Base-by-base conservation (phyloP, 1,140 invertebrate species). In the Aphelenchoides avenae region DNA sequence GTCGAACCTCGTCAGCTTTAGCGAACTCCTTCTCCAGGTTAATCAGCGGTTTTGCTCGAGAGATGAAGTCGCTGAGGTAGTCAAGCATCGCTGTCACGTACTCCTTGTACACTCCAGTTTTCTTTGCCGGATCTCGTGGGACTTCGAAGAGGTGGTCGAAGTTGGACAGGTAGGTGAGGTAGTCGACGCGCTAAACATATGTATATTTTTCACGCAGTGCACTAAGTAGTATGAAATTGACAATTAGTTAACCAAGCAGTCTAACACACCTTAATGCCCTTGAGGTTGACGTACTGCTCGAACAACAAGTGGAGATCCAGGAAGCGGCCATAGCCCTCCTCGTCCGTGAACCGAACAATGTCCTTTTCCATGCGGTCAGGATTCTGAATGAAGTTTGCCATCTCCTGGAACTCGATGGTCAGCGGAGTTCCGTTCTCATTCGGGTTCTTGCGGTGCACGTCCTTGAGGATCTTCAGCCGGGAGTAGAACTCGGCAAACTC, bases 281-380 rank as follows among this genome's bases (percentile, higher is more conserved):
- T 96, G 11, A 99, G 81, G 78, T 99, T 98, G 4, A 97, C 86
- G 74, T 88, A 99, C 71, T 88, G 89, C 70, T 91, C 89, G 79
- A 91, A 96, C 74, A 90, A 90, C 78, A 92, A 87, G 78, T 98
- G 91, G n/a, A 99, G 82, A 82, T 99, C 95, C 26, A 99, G 82
- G 80, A 93, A 99, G 78, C 92, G 92, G 13, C 95, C 95, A 82
- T 96, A 98, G 11, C 94, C 93, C 82, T 99, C 95, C 80, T 99
- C 95, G 80, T 98, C 95, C n/a, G 89, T 91, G 75, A 99, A 99
- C 65, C 95, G 90, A 2, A 94, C 89, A 43, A 73, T 65, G 37
- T 75, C 75, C 22, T 46, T 58, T 27, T 75, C 73, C 2, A 66
- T 37, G 9, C 70, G 33, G 30, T 74, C 68, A 0, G 74, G 74